phyloP scores from a whole-genome alignment of 1,140 invertebrate genomes.

The Lutraria rhynchaena region DNA sequence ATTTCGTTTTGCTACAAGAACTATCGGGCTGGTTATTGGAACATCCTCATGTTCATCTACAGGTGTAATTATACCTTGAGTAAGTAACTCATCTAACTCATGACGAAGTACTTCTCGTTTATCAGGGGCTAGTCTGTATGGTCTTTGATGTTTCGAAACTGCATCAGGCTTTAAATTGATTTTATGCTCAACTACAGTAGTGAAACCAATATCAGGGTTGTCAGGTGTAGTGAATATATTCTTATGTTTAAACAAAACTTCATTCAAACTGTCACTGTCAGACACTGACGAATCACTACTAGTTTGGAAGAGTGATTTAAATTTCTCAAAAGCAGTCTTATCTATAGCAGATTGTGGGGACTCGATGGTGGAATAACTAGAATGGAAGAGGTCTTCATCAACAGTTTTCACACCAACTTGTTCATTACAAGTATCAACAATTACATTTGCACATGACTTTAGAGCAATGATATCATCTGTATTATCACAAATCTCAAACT shows the following conservation, averaged over 20 bases:
- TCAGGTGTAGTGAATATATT: conserved; percentile 39
- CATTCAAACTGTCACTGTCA: neutral
- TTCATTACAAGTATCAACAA: neutral
- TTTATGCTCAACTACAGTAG: conserved; percentile 24
- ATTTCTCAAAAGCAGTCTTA: conserved; percentile 16
- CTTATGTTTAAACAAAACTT: conserved; percentile 42
- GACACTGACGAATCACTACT: neutral
- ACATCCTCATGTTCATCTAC: conserved; percentile 44
- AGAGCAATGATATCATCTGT: conserved; percentile 29
- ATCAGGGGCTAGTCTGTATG: conserved; percentile 39
- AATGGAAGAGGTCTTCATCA: neutral
- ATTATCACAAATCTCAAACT: too few relatives aligned
- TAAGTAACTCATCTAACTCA: conserved; percentile 34
- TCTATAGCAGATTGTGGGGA: neutral
- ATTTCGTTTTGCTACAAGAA: conserved; percentile 52
- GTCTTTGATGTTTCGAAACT: conserved; percentile 42
- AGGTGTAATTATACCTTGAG: conserved; percentile 18
- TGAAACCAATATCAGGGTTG: conserved; percentile 39
- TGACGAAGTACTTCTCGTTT: conserved; percentile 49
- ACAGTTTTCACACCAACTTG: conserved; percentile 8
- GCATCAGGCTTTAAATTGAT: conserved; percentile 38
- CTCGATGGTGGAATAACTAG: neutral
- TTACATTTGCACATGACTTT: conserved; percentile 22
- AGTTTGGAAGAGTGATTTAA: conserved; percentile 15
- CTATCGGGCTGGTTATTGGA: conserved; percentile 44